Evolutionary conservation across 2,113 vertebrate species (phyloP), one percentile per base, ranked within the genome.

Genomic region (Forbesichthys agassizii): DNA sequence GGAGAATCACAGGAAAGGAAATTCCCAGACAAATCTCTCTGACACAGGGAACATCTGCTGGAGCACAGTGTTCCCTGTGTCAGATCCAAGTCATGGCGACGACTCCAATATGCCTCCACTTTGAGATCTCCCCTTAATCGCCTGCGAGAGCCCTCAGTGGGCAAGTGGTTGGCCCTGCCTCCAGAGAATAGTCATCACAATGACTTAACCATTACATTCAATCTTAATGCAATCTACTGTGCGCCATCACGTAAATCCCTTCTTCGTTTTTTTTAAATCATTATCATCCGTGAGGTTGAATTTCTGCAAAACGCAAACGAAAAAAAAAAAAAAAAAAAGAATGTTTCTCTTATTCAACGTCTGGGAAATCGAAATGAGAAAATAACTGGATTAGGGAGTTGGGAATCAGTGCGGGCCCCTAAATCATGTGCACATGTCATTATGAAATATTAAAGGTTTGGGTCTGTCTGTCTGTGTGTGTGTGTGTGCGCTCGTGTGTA

Each of bases 381-480:
- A 90, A 90, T 91, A 90, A 91, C 85, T 89, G 90, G 90, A 91
- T 91, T 91, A 90, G 90, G 86, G 88, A 89, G 72, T 86, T 88
- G 87, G 90, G 88, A 91, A 90, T 91, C 90, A 88, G 88, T 84
- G 85, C 84, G 57, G 85, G 75, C 82, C 89, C 86, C 87, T 89
- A 89, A 91, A 90, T 91, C 88, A 91, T 90, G 86, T 84, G 86
- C 89, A 91, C 88, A 91, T 90, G 89, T 90, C 90, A 90, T 91
- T 90, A 90, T 89, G 80, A 89, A 88, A 88, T 91, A 91, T 91
- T 90, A 90, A 84, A 86, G 87, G 86, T 84, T 90, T 90, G 77
- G 79, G 78, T 86, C 82, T 87, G 88, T 81, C 75, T 83, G 16
- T 56, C 5, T 67, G 18, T 60, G 18, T 33, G 55, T 68, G 42